These are phyloP conservation scores for Mesoligia furuncula DNA, from an alignment of 2,888 invertebrate genomes.

Conservation along the genomic window DNA sequence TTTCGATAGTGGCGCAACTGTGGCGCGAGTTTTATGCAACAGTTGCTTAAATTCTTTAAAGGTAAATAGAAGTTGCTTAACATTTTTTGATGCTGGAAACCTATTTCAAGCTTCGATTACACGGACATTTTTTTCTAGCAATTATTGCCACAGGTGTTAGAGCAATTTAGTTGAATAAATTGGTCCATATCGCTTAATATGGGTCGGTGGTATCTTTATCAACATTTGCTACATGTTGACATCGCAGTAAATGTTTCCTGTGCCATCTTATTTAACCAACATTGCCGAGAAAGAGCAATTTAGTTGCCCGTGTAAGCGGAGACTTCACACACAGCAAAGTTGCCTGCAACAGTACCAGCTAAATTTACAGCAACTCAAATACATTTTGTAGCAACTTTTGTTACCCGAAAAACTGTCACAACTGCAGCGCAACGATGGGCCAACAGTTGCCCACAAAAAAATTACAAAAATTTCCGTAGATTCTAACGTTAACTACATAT, in stretches of 20 bases:
- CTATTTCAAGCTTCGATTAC: neutral
- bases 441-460: constrained; percentile 16
- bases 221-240: neutral
- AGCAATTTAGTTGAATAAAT: neutral
- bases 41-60: neutral
- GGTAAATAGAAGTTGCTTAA: constrained; percentile 6
- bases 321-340: no score
- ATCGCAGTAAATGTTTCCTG: neutral
- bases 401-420: no score
- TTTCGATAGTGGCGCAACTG: constrained; percentile 29
- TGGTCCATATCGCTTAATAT: neutral
- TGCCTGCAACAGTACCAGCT: neutral
- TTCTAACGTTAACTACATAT: constrained; percentile 16
- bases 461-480: neutral
- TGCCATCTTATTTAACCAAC: no score
- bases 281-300: no score
- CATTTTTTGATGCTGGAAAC: neutral
- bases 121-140: neutral
- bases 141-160: neutral
- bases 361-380: neutral
- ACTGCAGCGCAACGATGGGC: no score
- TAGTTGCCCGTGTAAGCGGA: neutral
- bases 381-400: neutral
- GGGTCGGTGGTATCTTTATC: neutral
- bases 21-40: constrained; percentile 16